Evolutionary conservation across 2,113 vertebrate species (phyloP).

Genomic region (Hoplias malabaricus): DNA sequence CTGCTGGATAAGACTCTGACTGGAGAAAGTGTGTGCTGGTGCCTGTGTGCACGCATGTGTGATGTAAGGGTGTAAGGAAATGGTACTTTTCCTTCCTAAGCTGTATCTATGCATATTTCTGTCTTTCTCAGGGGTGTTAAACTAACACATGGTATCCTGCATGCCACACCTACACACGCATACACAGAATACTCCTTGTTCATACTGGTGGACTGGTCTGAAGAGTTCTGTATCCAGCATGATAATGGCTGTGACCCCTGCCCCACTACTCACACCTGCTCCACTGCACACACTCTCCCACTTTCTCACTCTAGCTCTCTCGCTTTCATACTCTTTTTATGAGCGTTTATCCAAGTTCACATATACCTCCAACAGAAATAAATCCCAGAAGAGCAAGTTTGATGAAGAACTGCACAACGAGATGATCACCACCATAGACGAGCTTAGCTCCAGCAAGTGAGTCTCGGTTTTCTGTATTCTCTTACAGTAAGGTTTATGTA

Average conservation of each 20-base stretch:
- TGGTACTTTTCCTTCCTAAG: constrained; percentile 51
- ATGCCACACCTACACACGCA: constrained; percentile 35
- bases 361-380: constrained; percentile 76
- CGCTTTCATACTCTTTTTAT: neutral
- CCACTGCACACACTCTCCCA: constrained; percentile 30
- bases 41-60: constrained; percentile 28
- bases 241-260: constrained; percentile 29
- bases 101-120: constrained; percentile 39
- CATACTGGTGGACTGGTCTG: neutral
- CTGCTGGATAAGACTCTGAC: constrained; percentile 42
- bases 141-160: constrained; percentile 59
- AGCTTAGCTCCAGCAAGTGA: constrained; percentile 89
- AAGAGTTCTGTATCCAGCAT: constrained; percentile 37
- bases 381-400: constrained; percentile 87
- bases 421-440: constrained; percentile 93
- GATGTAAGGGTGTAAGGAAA: constrained; percentile 45
- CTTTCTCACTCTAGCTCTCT: neutral
- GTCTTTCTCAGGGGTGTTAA: constrained; percentile 53
- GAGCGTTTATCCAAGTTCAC: constrained; percentile 33
- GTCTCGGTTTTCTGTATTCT: constrained; percentile 25
- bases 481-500: neutral
- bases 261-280: neutral
- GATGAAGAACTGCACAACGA: constrained; percentile 92
- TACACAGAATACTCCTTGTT: neutral
- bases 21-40: constrained; percentile 43